These are phyloP conservation scores for Coturnix japonica DNA, from an alignment of 2,113 vertebrate species.

Conservation along the genomic window DNA sequence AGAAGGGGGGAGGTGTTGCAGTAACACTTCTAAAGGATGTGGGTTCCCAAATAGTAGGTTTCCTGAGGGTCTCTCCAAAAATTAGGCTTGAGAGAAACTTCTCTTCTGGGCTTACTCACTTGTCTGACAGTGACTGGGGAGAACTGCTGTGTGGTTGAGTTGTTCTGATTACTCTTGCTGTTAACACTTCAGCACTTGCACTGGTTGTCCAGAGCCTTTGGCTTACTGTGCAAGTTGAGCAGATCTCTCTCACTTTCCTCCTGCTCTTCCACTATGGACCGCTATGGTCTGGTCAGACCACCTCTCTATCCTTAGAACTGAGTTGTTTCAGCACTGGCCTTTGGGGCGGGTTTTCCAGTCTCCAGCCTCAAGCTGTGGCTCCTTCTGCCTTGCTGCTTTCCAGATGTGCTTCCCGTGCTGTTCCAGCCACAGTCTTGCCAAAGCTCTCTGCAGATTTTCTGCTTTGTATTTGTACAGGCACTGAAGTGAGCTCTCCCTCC, in stretches of 20 bases:
- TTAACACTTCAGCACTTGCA: neutral
- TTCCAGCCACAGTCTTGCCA: neutral
- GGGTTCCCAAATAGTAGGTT: neutral
- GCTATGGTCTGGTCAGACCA: neutral
- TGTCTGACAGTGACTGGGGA: neutral
- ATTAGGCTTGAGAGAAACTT: neutral
- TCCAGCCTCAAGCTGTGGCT: neutral
- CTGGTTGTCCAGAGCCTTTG: neutral
- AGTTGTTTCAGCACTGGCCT: neutral
- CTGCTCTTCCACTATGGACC: neutral
- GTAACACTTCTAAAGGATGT: neutral
- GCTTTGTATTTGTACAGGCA: neutral
- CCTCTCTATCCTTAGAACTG: neutral
- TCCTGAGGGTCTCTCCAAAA: neutral
- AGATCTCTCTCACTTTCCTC: neutral
- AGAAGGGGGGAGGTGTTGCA: neutral
- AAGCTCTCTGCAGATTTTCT: neutral
- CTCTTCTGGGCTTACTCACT: neutral
- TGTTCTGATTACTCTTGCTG: neutral
- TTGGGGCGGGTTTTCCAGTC: neutral
- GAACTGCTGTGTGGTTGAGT: fast-evolving
- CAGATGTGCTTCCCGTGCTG: neutral
- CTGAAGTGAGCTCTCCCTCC: neutral
- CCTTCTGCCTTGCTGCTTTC: neutral
- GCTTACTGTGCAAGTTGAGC: neutral